Base-by-base conservation (phyloP, 2,113 vertebrate genomes). In the Cromileptes altivelis region DNA sequence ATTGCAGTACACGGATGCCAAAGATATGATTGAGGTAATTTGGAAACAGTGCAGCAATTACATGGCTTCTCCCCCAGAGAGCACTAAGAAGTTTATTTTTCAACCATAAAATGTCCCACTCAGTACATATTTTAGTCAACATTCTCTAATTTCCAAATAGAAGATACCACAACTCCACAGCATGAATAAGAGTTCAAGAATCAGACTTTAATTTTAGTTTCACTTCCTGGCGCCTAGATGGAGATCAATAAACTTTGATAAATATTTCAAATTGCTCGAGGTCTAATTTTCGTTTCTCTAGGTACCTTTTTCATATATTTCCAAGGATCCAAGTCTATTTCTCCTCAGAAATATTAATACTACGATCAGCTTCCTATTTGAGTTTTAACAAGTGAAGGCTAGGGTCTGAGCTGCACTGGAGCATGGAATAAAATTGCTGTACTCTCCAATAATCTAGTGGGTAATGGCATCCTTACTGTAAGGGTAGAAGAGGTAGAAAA, bases 201-300 rank as follows among this genome's bases (percentile, higher is more conserved):
- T 68, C 12, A 49, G 21, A 47, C 19, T 60, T 67, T 6, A 42
- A 0, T 30, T 55, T 47, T 17, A 18, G 5, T 30, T 76, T 68
- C 21, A 33, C 47, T 63, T 23, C 18, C 56, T 47, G 3, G 52
- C 75, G 30, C 49, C 37, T 18, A 4, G 3, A 33, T 8, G 3
- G 27, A 72, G 42, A 56, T 80, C 63, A 49, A 7, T 4, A 63
- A 58, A 47, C 21, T 65, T 21, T 55, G 11, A 67, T 79, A 72
- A 78, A 79, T 81, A 75, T 62, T 72, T 73, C 1, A 77, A 71
- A 64, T 8, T 49, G 4, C 21, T 49, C 33, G n/a, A 74, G 40
- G 21, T 69, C 13, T 63, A 12, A 62, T 76, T 63, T 77, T 57
- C 1, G 37, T 58, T 69, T 82, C 30, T 21, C 67, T 40, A 30